Conservation (phyloP, 2,797 vertebrate genomes). For the Novumbra hubbsi region DNA sequence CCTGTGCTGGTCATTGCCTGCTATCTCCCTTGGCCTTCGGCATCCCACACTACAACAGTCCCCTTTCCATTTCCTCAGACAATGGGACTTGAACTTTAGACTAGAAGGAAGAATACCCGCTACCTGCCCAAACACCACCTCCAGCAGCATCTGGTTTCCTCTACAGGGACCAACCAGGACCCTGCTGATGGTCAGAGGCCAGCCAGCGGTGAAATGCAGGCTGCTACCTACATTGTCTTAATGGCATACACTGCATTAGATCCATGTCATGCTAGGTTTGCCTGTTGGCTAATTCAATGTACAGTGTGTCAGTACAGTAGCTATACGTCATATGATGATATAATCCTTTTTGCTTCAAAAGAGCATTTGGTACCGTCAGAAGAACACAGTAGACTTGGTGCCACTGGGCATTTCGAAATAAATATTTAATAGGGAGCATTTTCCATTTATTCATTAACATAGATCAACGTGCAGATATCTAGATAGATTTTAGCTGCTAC, state of each 20-base stretch:
- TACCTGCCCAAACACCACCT: too few relatives aligned
- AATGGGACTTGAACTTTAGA: too few relatives aligned
- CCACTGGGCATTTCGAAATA: not conserved
- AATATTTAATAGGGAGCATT: not conserved
- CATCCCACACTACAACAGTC: too few relatives aligned
- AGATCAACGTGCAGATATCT: not conserved
- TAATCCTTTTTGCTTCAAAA: not conserved
- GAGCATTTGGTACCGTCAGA: not conserved
- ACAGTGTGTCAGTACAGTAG: slow-evolving; percentile 28
- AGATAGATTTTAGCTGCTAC: not conserved
- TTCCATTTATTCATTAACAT: not conserved
- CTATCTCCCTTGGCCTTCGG: too few relatives aligned
- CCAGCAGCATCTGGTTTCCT: too few relatives aligned
- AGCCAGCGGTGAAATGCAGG: too few relatives aligned
- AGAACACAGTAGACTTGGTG: not conserved
- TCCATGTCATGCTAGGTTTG: slow-evolving; percentile 34
- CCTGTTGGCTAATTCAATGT: slow-evolving; percentile 36
- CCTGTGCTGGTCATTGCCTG: too few relatives aligned
- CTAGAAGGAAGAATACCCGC: too few relatives aligned
- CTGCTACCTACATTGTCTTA: slow-evolving; percentile 6
- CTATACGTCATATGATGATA: not conserved
- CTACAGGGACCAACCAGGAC: too few relatives aligned
- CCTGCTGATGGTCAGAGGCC: too few relatives aligned
- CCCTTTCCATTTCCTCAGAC: too few relatives aligned
- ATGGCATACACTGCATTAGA: slow-evolving; percentile 20